Percentiles rank a stretch among this genome's conserved stretches.
Conservation (phyloP, 2,797 vertebrate species). For the Gymnoscopelus braueri region DNA sequence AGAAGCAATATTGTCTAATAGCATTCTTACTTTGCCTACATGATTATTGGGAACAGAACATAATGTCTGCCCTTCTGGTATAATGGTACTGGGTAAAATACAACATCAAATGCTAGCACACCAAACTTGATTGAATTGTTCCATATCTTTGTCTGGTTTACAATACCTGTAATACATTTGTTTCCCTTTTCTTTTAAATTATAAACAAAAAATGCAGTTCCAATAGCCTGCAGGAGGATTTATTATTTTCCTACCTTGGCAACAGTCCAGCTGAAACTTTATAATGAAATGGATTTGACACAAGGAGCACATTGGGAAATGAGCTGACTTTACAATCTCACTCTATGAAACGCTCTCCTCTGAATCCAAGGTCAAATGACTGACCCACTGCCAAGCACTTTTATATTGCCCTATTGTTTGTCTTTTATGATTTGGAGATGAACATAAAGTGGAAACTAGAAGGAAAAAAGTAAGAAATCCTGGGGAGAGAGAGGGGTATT, state of each 20-base stretch:
- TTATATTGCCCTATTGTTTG: slow-evolving; percentile 38
- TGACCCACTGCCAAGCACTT: slow-evolving; percentile 24
- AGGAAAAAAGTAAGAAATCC: neutral
- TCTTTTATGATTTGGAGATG: slow-evolving; percentile 38
- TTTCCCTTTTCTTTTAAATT: slow-evolving; percentile 33
- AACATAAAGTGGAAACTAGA: neutral
- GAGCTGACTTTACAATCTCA: slow-evolving; percentile 61
- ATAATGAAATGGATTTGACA: slow-evolving; percentile 70
- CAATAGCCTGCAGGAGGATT: slow-evolving; percentile 32
- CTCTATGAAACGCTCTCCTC: slow-evolving; percentile 37
- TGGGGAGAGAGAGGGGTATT: neutral
- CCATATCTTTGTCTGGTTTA: slow-evolving; percentile 1
- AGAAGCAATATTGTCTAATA: no score
- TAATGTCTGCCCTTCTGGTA: no score
- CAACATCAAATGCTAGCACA: no score
- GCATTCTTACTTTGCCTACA: no score
- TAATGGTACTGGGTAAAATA: no score
- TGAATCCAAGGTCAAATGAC: slow-evolving; percentile 61
- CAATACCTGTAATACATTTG: neutral
- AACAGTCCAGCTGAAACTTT: slow-evolving; percentile 43
- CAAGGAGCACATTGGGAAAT: slow-evolving; percentile 58
- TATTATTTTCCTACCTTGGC: slow-evolving; percentile 46
- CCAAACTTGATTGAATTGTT: slow-evolving; percentile 13
- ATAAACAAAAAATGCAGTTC: slow-evolving; percentile 33
- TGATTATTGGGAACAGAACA: no score